Evolutionary conservation across 1,140 invertebrate genomes (phyloP).

Genomic region (Belonocnema kinseyi): DNA sequence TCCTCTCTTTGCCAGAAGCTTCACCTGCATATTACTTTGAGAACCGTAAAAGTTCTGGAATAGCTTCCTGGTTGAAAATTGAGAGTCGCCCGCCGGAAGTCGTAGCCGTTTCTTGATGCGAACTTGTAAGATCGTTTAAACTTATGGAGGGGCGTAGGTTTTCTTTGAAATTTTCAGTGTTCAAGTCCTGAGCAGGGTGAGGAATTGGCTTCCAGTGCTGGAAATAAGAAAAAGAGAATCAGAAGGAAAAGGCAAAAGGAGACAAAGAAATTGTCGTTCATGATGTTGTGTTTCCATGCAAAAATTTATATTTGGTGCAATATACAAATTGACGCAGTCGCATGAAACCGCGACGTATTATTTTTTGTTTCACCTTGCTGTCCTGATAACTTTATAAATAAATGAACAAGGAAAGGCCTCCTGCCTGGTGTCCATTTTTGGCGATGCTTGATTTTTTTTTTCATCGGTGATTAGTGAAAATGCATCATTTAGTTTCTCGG

Average conservation of each 20-base stretch:
- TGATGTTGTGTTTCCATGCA: constrained; percentile 11
- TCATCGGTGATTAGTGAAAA: neutral
- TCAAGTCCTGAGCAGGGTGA: constrained; percentile 15
- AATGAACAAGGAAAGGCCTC: neutral
- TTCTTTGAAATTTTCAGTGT: constrained; percentile 24
- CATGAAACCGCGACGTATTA: neutral
- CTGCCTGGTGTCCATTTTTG: neutral
- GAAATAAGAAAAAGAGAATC: neutral
- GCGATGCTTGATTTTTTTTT: neutral
- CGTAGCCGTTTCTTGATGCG: constrained; percentile 29
- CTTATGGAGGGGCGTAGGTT: neutral
- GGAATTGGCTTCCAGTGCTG: constrained; percentile 9
- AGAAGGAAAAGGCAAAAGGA: neutral
- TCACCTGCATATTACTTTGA: constrained; percentile 19
- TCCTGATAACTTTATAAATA: neutral
- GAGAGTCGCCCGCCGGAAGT: constrained; percentile 34
- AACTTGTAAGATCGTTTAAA: constrained; percentile 8
- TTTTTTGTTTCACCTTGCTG: neutral
- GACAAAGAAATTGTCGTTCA: neutral
- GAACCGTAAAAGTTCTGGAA: constrained; percentile 21
- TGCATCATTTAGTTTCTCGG: neutral
- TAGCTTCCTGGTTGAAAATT: constrained; percentile 28
- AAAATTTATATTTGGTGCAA: constrained; percentile 15
- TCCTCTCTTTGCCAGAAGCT: neutral
- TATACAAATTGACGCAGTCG: constrained; percentile 4